phyloP scores from a whole-genome alignment of 2,113 vertebrate genomes.

The Dicrurus megarhynchus region DNA sequence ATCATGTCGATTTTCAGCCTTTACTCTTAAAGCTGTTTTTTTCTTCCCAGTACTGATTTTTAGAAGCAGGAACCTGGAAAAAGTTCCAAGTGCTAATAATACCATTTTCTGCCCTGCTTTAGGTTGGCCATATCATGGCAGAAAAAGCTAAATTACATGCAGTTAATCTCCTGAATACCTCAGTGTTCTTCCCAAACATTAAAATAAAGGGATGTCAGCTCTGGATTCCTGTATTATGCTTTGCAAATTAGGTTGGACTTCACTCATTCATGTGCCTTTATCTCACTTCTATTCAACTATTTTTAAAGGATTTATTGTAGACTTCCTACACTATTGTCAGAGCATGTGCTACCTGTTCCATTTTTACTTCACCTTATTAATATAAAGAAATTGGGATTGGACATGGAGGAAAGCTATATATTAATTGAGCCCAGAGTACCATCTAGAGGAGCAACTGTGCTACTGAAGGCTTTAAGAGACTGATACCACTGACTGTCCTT shows the following conservation, averaged over 20 bases:
- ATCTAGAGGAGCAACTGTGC: slow-evolving; percentile 38
- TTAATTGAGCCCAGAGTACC: slow-evolving; percentile 11
- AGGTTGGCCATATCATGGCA: not conserved
- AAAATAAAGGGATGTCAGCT: not conserved
- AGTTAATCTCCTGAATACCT: not conserved
- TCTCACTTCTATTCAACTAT: not conserved
- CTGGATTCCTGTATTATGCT: not conserved
- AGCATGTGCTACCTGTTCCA: not conserved
- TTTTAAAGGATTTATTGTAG: not conserved
- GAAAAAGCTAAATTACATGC: not conserved
- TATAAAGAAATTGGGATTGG: not conserved
- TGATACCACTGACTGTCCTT: not conserved
- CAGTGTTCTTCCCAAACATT: not conserved
- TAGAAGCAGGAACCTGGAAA: not conserved
- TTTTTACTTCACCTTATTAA: not conserved
- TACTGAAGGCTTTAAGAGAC: not conserved
- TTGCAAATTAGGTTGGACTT: not conserved
- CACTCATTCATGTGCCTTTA: not conserved
- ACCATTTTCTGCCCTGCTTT: not conserved
- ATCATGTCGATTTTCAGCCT: not conserved
- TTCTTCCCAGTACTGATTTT: not conserved
- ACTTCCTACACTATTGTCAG: not conserved
- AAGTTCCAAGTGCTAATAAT: not conserved
- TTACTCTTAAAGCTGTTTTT: not conserved
- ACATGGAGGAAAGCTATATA: not conserved